Percentiles rank a stretch among this genome's conserved stretches.
These are phyloP conservation scores for Drosophila stalkeri DNA, from an alignment of 2,888 invertebrate species.

Conservation along the genomic window DNA sequence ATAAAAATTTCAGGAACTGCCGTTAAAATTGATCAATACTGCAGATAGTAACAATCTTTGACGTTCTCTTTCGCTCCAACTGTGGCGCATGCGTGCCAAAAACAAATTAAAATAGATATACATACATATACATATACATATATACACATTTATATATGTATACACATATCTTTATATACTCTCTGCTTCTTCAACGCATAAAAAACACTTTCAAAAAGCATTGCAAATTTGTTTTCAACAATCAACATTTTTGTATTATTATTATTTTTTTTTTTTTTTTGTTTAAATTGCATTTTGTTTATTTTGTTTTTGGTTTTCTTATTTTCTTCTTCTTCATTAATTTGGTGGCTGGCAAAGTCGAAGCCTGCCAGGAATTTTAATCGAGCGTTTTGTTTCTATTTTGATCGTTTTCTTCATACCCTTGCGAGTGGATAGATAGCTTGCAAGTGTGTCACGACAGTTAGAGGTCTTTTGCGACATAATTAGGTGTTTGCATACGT, in stretches of 20 bases:
- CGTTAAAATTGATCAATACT: not conserved
- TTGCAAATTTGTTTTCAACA: conserved; percentile 52
- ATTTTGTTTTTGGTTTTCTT: conserved; percentile 4
- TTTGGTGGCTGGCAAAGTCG: conserved; percentile 37
- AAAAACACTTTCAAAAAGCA: conserved; percentile 60
- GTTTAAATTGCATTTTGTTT: conserved; percentile 13
- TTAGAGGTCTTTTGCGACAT: conserved; percentile 2
- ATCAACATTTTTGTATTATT: conserved; percentile 42
- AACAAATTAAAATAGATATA: conserved; percentile 20
- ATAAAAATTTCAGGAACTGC: not conserved
- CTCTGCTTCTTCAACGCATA: not conserved
- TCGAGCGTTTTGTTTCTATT: conserved; percentile 17
- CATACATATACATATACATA: not conserved
- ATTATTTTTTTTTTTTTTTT: not conserved
- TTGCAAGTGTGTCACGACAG: conserved; percentile 16
- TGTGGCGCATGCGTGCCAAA: conserved; percentile 34
- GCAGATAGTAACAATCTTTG: not conserved
- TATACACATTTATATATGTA: not conserved
- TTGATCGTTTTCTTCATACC: conserved; percentile 29
- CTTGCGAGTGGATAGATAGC: conserved; percentile 11
- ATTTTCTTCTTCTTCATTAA: conserved; percentile 14
- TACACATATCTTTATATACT: not conserved
- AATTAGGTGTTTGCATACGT: not conserved
- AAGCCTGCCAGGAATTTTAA: conserved; percentile 62
- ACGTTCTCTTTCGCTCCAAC: not conserved